Base-by-base conservation (phyloP, 2,888 invertebrate species). In the Drosophila atripex region DNA sequence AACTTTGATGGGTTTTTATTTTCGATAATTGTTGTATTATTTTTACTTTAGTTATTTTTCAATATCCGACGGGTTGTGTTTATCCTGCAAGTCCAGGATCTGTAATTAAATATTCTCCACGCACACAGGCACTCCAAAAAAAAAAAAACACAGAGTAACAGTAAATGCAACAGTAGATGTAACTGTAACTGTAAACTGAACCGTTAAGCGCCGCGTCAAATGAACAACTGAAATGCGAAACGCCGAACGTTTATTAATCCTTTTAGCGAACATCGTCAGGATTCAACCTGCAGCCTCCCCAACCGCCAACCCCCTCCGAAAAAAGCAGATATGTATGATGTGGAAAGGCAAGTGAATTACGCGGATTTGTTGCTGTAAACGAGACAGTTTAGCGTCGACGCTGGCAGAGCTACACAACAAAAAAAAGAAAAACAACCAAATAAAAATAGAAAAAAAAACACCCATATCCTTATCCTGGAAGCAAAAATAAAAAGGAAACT, bases 141-240 rank as follows among this genome's bases (percentile, higher is more conserved):
- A 16, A 14, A 16, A 32, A 46, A 45, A 9, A 11, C 5, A 25
- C 1, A 23, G 4, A 23, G 21, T 23, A 11, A 45, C 53, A 30
- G 32, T 14, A 49, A 47, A n/a, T 11, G 59, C 11, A 38, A 14
- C 55, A 6, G 49, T 18, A 12, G 18, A 38, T 50, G 72, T 72
- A 80, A 43, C 56, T 11, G 49, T 18, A 12, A 30, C 43, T 45
- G 72, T 73, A 80, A 43, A 78, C 80, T 78, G 83, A 82, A 88
- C 88, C 88, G 88, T 77, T 82, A 77, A 83, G 85, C 80, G 78
- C 78, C 76, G 78, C 77, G 89, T 88, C 89, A 88, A 88, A 88
- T 88, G 80, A 80, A 78, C 89, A 89, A 89, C 88, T 89, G 88
- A 87, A 72, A 70, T 70, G 71, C 54, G 70, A 70, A 70, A 70